Base-by-base conservation (phyloP, 2,888 invertebrate species). In the Philopedon plagiatum region DNA sequence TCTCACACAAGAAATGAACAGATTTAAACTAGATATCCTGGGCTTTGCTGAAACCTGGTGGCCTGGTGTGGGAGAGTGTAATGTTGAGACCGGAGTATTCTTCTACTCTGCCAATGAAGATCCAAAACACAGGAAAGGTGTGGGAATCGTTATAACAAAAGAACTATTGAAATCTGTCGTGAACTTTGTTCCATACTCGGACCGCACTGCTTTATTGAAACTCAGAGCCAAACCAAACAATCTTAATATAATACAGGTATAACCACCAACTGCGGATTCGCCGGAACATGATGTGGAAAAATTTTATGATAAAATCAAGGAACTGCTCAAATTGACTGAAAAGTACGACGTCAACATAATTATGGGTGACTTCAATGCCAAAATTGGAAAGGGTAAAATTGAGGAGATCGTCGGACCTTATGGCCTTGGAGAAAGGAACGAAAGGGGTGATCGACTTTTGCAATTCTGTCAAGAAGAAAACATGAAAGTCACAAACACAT, bases 21-120 rank as follows among this genome's bases (percentile, higher is more conserved):
- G 32, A n/a, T 13, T 56, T 3, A 56, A 13, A 13, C 56, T 56
- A 3, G 23, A 56, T 26, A 51, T 29, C 4, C 2, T 51, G 29
- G 32, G 63, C 7, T 49, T 63, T 23, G 63, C 51, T n/a, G 32
- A 63, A 19, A 63, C 63, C 11, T 63, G 49, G 63, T 63, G 49
- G 49, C 49, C 63, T 37, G 39, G 29, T 29, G 9, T 15, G 19
- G 51, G 49, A 54, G n/a, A 15, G 18, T 51, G 63, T 21, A 1
- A 1, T 29, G 51, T 63, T n/a, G 51, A 23, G 4, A 54, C 51
- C 18, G 41, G 63, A 15, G 15, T 29, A 46, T 63, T 63, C 7
- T 63, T 37, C 21, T 51, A 63, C 63, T 46, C 63, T 15, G 62
- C 8, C 21, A 57, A 62, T 23, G 46, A 62, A n/a, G 49, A 62